These are phyloP conservation scores for Petrolisthes cinctipes DNA, from an alignment of 2,888 invertebrate genomes.

Conservation along the genomic window DNA sequence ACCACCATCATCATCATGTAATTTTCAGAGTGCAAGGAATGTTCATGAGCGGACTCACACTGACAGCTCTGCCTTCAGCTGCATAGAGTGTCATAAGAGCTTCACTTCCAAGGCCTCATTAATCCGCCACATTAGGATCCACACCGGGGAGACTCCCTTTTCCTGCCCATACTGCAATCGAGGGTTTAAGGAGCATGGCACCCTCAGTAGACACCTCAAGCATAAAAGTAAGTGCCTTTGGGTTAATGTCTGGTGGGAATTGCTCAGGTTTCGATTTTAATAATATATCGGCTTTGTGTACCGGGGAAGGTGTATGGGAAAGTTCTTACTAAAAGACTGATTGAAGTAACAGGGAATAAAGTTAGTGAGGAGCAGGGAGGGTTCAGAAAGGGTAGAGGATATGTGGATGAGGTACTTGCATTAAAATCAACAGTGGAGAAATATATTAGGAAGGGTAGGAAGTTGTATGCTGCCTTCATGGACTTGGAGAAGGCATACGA, in stretches of 20 bases:
- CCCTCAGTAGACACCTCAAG: conserved; percentile 30
- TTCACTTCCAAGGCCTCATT: conserved; percentile 42
- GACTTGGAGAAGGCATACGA: too few relatives aligned
- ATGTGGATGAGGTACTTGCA: too few relatives aligned
- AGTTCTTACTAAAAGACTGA: too few relatives aligned
- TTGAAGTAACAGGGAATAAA: too few relatives aligned
- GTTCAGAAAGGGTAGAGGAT: too few relatives aligned
- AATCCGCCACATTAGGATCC: conserved; percentile 36
- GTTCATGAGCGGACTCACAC: conserved; percentile 42
- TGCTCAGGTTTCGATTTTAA: not conserved
- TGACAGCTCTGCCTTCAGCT: conserved; percentile 4
- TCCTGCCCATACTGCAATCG: conserved; percentile 28
- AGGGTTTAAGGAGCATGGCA: conserved; percentile 45
- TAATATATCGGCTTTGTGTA: not conserved
- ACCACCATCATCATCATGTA: not conserved
- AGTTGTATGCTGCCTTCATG: too few relatives aligned
- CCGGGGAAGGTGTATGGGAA: too few relatives aligned
- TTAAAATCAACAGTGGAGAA: too few relatives aligned
- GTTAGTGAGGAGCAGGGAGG: too few relatives aligned
- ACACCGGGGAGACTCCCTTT: conserved; percentile 42
- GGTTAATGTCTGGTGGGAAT: not conserved
- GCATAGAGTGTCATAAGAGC: conserved; percentile 32
- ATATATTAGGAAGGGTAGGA: too few relatives aligned
- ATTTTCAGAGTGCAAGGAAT: conserved; percentile 39
- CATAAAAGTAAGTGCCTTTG: conserved; percentile 27